Evolutionary conservation across 1,140 invertebrate genomes (phyloP).

Genomic region (Drosophila leontia): DNA sequence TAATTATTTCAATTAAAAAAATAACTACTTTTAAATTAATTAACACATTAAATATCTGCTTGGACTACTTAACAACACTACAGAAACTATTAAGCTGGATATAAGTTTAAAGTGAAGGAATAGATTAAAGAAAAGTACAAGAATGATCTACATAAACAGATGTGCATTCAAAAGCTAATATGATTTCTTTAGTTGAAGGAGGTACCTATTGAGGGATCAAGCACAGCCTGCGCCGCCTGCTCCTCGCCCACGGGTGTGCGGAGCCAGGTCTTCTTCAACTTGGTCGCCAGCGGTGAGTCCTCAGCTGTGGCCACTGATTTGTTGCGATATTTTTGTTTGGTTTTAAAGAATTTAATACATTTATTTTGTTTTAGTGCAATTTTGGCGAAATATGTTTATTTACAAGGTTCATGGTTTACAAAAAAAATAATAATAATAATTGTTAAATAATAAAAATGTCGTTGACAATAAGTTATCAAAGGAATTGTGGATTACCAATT

Average conservation of each 20-base stretch:
- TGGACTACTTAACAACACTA: not conserved
- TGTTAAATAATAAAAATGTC: conserved; percentile 18
- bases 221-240: conserved; percentile 88
- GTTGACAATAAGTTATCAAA: not conserved
- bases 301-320: conserved; percentile 88
- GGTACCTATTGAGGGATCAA: conserved; percentile 88
- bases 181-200: conserved; percentile 25
- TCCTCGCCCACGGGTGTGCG: conserved; percentile 88
- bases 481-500: not conserved
- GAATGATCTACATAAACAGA: not conserved
- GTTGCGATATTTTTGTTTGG: conserved; percentile 11
- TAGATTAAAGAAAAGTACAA: not conserved
- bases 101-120: not conserved
- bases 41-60: not conserved
- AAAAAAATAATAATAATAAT: conserved; percentile 7
- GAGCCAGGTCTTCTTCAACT: conserved; percentile 89
- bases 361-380: conserved; percentile 17
- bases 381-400: conserved; percentile 53
- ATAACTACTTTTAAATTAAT: not conserved
- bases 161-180: conserved; percentile 5
- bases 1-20: not conserved
- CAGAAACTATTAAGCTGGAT: not conserved
- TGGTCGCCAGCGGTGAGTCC: conserved; percentile 88
- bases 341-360: conserved; percentile 13
- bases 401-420: conserved; percentile 54